Evolutionary conservation across 2,113 vertebrate species (phyloP).

Genomic region (Motacilla tschutschensis): DNA sequence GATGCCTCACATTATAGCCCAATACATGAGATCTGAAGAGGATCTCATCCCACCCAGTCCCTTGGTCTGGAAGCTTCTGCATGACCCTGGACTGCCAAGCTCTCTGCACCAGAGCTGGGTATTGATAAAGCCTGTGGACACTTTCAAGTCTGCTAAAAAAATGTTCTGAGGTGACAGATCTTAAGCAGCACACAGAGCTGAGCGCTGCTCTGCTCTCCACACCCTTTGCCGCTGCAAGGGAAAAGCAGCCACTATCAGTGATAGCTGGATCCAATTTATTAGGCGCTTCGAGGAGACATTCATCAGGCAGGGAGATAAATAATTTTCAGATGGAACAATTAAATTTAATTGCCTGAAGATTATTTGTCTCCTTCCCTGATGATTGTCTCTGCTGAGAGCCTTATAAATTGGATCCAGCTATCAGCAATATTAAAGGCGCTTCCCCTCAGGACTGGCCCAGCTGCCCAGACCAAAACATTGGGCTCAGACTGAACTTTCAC

Average conservation of each 20-base stretch:
- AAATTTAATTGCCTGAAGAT: slow-evolving; percentile 71
- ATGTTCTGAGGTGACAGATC: slow-evolving; percentile 60
- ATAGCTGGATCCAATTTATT: slow-evolving; percentile 71
- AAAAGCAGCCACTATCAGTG: slow-evolving; percentile 49
- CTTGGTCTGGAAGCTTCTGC: not conserved
- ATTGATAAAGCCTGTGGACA: not conserved
- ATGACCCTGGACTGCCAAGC: not conserved
- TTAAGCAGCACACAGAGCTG: slow-evolving; percentile 36
- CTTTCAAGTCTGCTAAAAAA: slow-evolving; percentile 55
- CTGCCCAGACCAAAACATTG: slow-evolving; percentile 37
- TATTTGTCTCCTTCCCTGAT: slow-evolving; percentile 68
- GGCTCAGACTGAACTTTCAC: slow-evolving; percentile 39
- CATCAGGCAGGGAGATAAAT: slow-evolving; percentile 70
- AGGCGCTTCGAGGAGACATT: slow-evolving; percentile 56
- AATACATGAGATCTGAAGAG: not conserved
- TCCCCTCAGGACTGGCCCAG: slow-evolving; percentile 22
- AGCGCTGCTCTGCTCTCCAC: slow-evolving; percentile 35
- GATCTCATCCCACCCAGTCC: not conserved
- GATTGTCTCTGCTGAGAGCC: slow-evolving; percentile 60
- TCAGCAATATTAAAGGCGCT: slow-evolving; percentile 23
- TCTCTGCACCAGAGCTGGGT: not conserved
- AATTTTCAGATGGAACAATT: slow-evolving; percentile 73
- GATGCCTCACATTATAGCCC: not conserved
- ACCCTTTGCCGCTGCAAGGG: slow-evolving; percentile 7
- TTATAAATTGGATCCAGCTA: slow-evolving; percentile 73